Base-by-base conservation (phyloP, 2,797 vertebrate species). In the Poliocrania exsul region DNA sequence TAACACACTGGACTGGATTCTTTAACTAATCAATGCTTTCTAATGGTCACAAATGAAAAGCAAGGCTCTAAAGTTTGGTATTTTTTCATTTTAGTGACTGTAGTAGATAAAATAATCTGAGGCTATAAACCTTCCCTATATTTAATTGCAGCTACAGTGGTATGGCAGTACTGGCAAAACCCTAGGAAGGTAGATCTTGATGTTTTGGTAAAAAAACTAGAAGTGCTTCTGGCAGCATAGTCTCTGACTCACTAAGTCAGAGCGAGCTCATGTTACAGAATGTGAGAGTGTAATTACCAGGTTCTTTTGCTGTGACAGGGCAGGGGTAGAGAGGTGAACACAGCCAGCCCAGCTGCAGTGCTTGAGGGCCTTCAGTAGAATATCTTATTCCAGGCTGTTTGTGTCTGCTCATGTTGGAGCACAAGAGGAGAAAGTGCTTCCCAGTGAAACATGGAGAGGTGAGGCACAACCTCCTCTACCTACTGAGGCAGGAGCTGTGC, bases 331-430 rank as follows among this genome's bases (percentile, higher is more conserved):
- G 28, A 8, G 14, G 8, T 26, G 26, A 61, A 9, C 8, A 9
- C 17, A 16, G 50, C 37, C 38, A 42, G 49, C 42, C 33, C 60
- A 26, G 40, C 33, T 49, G 38, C 6, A 4, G 11, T n/a, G 35
- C n/a, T 19, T 9, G 16, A 6, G 1, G 2, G 40, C 16, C 51
- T 56, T 8, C 79, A 58, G 51, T 0, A 33, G 25, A 66, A 17
- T 3, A 9, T 31, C 51, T 33, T 28, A 20, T 17, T 65, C 6
- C 47, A 51, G 13, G 26, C 28, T 9, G 0, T 10, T 3, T 5
- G 9, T 10, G 14, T 49, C 56, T 57, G 2, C 37, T 77, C 21
- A 0, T 18, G 35, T 18, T 56, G 73, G 29, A 77, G 33, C 16
- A 57, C 18, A 20, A 4, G 7, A 35, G 57, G 46, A n/a, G 11